phyloP scores from a whole-genome alignment of 1,140 invertebrate species.

The Nasonia giraulti region DNA sequence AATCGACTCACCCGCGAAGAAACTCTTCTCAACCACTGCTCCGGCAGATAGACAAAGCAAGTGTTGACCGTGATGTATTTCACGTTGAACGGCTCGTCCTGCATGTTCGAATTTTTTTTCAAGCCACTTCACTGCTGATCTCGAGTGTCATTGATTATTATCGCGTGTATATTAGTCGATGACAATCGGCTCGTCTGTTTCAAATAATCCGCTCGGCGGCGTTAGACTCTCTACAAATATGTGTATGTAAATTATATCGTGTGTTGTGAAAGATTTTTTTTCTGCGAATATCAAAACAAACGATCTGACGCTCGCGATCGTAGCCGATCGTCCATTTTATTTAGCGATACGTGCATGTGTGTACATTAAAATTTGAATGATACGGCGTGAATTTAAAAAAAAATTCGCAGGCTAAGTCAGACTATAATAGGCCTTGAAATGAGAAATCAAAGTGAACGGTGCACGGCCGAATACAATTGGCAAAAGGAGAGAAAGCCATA shows the following conservation, averaged over 20 bases:
- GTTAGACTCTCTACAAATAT: too few species aligned
- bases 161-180: too few species aligned
- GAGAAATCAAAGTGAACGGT: background rate
- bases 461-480: background rate
- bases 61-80: conserved; percentile 63
- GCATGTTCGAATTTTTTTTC: conserved; percentile 55
- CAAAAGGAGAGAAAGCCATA: background rate
- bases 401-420: background rate
- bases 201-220: too few species aligned
- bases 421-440: background rate
- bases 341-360: too few species aligned
- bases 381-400: background rate
- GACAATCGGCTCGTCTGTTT: too few species aligned
- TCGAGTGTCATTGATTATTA: too few species aligned
- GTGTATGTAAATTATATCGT: too few species aligned
- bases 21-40: conserved; percentile 58
- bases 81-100: conserved; percentile 63
- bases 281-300: too few species aligned
- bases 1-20: conserved; percentile 57
- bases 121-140: background rate
- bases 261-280: too few species aligned
- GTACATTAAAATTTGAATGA: too few species aligned
- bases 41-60: conserved; percentile 66
- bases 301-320: too few species aligned
- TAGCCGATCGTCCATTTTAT: too few species aligned